phyloP scores from a whole-genome alignment of 2,888 invertebrate genomes.

The Cylloceria caligata region DNA sequence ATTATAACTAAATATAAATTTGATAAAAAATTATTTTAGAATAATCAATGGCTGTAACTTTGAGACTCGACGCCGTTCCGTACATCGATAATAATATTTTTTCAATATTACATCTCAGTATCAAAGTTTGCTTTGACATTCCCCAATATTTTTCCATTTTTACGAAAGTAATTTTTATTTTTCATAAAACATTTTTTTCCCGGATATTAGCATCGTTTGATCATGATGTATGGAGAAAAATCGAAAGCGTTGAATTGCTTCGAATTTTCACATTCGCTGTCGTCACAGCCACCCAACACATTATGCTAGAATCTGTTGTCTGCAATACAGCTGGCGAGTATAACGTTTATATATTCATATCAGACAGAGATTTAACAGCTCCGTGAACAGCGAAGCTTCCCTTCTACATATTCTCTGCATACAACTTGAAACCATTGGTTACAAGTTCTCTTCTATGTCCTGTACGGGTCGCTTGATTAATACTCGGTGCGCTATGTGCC shows the following conservation, averaged over 20 bases:
- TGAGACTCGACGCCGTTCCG: too few relatives aligned
- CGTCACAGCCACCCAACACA: neutral
- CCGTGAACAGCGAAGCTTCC: constrained; percentile 40
- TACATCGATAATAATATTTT: too few relatives aligned
- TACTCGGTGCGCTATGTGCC: constrained; percentile 39
- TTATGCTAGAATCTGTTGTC: constrained; percentile 33
- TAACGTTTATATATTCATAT: constrained; percentile 47
- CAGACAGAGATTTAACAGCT: constrained; percentile 49
- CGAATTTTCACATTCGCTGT: constrained; percentile 12
- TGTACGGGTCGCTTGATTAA: constrained; percentile 47
- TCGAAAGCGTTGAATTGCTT: neutral
- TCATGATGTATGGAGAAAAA: neutral
- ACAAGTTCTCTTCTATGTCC: constrained; percentile 39
- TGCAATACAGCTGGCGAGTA: constrained; percentile 3
- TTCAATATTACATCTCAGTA: too few relatives aligned
- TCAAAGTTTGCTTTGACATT: too few relatives aligned
- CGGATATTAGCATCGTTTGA: neutral
- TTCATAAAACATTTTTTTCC: too few relatives aligned
- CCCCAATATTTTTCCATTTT: too few relatives aligned
- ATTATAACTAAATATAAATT: too few relatives aligned
- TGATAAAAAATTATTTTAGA: too few relatives aligned
- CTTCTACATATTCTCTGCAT: constrained; percentile 27
- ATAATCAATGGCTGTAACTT: too few relatives aligned
- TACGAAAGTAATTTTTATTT: too few relatives aligned
- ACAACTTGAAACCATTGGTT: constrained; percentile 42